phyloP scores from a whole-genome alignment of 2,113 vertebrate genomes.

The Zosterops lateralis region DNA sequence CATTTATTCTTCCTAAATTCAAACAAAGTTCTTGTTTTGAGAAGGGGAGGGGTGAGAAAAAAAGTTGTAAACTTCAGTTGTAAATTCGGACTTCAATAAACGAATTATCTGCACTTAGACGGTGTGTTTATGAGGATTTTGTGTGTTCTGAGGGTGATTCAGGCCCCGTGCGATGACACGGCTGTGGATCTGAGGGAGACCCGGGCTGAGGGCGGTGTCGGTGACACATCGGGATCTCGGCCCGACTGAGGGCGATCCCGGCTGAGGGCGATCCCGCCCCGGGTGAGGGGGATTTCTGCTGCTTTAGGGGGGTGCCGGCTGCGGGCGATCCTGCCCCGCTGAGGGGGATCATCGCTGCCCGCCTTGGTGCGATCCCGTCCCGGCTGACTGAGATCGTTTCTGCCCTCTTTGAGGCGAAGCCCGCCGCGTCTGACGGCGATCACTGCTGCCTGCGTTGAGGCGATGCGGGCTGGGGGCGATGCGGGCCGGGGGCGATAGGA shows the following conservation, averaged over 20 bases:
- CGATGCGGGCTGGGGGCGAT: no score
- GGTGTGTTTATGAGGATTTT: not conserved
- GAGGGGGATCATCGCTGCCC: no score
- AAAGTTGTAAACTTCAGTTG: conserved; percentile 84
- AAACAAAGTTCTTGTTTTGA: conserved; percentile 75
- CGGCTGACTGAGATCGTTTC: no score
- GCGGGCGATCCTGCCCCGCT: no score
- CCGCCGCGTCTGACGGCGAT: no score
- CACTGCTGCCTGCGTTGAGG: no score
- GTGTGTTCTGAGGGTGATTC: not conserved
- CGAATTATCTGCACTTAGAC: conserved; percentile 82
- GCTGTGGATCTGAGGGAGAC: not conserved
- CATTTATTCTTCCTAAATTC: conserved; percentile 88
- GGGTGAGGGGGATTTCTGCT: rapidly evolving
- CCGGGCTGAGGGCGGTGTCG: not conserved
- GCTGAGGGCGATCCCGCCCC: no score
- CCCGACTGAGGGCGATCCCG: rapidly evolving
- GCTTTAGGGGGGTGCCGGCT: no score
- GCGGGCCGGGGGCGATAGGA: not conserved
- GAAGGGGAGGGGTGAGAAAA: not conserved
- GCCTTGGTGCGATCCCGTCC: not conserved
- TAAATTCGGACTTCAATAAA: conserved; percentile 91
- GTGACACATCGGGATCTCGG: not conserved
- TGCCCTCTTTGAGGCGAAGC: no score
- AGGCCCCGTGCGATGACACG: not conserved